Evolutionary conservation across 2,797 vertebrate species (phyloP).

Genomic region (Enteromius afrohamiltoni): DNA sequence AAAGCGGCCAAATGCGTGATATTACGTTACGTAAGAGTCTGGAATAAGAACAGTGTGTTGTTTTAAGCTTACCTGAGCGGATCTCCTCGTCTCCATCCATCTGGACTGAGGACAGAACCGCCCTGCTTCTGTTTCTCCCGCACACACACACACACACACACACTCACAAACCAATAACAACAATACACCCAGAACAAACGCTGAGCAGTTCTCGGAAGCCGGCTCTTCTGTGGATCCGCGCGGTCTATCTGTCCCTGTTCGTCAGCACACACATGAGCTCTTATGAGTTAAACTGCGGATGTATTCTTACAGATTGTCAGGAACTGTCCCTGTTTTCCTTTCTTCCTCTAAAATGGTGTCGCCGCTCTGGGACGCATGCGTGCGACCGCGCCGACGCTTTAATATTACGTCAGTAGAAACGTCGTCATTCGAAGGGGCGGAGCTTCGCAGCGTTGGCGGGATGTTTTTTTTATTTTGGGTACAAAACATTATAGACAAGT

Average conservation of each 20-base stretch:
- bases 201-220: background rate
- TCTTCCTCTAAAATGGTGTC: constrained; percentile 47
- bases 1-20: too few species aligned
- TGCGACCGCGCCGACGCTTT: background rate
- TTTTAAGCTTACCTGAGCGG: constrained; percentile 67
- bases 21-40: constrained; percentile 40
- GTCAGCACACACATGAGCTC: background rate
- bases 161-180: background rate
- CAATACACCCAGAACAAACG: background rate
- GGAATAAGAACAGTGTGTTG: background rate
- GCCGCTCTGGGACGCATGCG: background rate
- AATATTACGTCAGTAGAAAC: constrained; percentile 4
- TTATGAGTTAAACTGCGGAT: too few species aligned
- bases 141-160: constrained; percentile 7
- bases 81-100: constrained; percentile 82
- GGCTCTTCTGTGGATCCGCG: background rate
- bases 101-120: constrained; percentile 23
- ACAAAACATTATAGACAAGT: background rate
- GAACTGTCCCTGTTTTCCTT: background rate
- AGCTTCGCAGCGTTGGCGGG: background rate
- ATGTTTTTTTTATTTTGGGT: background rate
- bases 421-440: background rate
- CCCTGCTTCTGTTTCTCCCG: background rate
- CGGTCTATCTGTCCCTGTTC: background rate
- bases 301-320: background rate